Base-by-base conservation (phyloP, 2,113 vertebrate genomes). In the Procavia capensis region DNA sequence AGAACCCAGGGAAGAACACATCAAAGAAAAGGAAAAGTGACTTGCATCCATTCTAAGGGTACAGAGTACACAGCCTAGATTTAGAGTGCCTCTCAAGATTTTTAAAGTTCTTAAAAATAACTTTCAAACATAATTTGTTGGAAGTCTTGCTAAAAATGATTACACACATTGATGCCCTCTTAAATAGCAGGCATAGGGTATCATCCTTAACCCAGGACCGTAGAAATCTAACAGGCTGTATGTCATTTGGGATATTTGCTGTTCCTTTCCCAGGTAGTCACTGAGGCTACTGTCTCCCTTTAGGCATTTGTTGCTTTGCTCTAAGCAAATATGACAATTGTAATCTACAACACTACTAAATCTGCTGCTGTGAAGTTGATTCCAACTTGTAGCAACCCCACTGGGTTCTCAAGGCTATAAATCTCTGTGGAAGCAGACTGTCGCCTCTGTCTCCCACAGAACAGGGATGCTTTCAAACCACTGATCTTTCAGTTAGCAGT, bases 261-360 rank as follows among this genome's bases (percentile, higher is more conserved):
- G 29, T 94, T 81, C 92, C 61, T 61, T 85, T 87, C 70, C 82
- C 39, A 93, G 54, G 63, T 64, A 61, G 31, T 83, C 80, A 89
- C 47, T 43, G 88, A 80, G 11, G 22, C 54, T 88, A 66, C 70
- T 27, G 74, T 29, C 93, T 89, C 31, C 13, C 47, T 78, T 11
- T 54, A 70, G 45, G n/a, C 66, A 74, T 90, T 91, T 88, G 47
- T 25, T 85, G 34, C 41, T 88, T 90, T 76, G 25, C 70, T 95
- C 27, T 76, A 81, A 92, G 31, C 47, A 80, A 57, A 41, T 43
- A 8, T 88, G 80, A 94, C 47, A 90, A 90, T 88, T 47, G 34
- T 34, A 83, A 76, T 80, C 92, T 94, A 64, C 90, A 88, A 94
- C 47, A 94, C 64, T 66, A 94, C 57, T 88, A 54, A 54, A 54